These are phyloP conservation scores for Hemiscyllium ocellatum DNA, from an alignment of 2,113 vertebrate species.

Conservation along the genomic window DNA sequence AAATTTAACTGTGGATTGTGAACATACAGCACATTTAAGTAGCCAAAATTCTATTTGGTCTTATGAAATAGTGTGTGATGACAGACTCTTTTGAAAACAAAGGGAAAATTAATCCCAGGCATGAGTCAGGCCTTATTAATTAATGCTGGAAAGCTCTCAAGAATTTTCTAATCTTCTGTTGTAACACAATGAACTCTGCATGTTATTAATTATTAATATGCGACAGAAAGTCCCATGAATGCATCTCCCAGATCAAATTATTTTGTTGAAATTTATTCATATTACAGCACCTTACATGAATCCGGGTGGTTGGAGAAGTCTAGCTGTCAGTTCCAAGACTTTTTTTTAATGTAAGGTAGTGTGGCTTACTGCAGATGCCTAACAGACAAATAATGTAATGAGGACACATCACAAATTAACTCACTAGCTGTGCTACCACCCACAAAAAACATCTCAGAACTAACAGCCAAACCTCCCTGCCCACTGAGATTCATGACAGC, in stretches of 20 bases:
- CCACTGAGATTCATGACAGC: too few relatives aligned
- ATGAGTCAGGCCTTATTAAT: background rate
- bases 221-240: background rate
- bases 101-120: background rate
- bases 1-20: background rate
- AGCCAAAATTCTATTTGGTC: background rate
- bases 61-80: background rate
- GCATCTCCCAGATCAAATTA: background rate
- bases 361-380: too few relatives aligned
- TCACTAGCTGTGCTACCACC: too few relatives aligned
- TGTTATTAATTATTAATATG: background rate
- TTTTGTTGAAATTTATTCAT: background rate
- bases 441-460: too few relatives aligned
- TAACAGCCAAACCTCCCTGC: too few relatives aligned
- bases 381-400: too few relatives aligned
- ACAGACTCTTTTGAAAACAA: background rate
- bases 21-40: background rate
- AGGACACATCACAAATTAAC: too few relatives aligned
- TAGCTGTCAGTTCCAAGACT: too few relatives aligned
- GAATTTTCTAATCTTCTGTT: background rate
- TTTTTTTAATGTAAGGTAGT: too few relatives aligned
- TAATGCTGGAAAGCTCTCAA: background rate
- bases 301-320: too few relatives aligned
- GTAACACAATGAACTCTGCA: constrained; percentile 11
- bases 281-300: too few relatives aligned